phyloP scores from a whole-genome alignment of 2,888 invertebrate species.

The Pseudeuparius sepicola region DNA sequence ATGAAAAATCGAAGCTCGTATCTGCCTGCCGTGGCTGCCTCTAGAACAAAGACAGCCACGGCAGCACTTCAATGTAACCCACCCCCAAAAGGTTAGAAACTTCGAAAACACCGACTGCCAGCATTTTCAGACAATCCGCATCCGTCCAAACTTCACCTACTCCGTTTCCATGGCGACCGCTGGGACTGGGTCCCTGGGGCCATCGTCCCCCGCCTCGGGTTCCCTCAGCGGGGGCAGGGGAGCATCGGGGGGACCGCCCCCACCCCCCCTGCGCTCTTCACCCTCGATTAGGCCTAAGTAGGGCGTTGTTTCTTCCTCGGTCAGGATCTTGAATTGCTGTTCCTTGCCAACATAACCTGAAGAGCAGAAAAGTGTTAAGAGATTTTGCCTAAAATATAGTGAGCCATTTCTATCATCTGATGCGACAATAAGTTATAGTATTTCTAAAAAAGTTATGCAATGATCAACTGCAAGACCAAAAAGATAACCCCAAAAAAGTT shows the following conservation, averaged over 20 bases:
- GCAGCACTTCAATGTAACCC: conserved; percentile 23
- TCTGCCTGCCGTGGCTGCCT: conserved; percentile 30
- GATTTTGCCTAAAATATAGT: too few relatives aligned
- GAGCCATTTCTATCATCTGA: too few relatives aligned
- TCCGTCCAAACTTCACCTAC: conserved; percentile 24
- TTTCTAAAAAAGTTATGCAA: too few relatives aligned
- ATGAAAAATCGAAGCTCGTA: too few relatives aligned
- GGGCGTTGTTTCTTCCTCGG: conserved; percentile 59
- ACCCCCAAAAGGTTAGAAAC: conserved; percentile 11
- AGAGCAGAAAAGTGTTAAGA: too few relatives aligned
- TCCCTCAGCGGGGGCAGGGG: conserved; percentile 27
- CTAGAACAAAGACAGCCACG: conserved; percentile 31
- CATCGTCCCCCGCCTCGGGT: conserved; percentile 37
- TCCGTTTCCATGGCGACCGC: conserved; percentile 44
- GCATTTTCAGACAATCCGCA: background rate
- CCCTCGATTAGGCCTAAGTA: conserved; percentile 48
- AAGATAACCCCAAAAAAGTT: too few relatives aligned
- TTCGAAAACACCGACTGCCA: conserved; percentile 5
- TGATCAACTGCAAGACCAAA: too few relatives aligned
- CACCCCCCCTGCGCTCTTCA: conserved; percentile 36
- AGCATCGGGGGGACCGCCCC: conserved; percentile 20
- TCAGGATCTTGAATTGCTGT: conserved; percentile 67
- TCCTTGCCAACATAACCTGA: conserved; percentile 74
- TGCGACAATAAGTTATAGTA: too few relatives aligned
- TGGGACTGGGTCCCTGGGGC: conserved; percentile 39